phyloP scores from a whole-genome alignment of 2,888 invertebrate genomes.

The Scelioninae gen. 1 region DNA sequence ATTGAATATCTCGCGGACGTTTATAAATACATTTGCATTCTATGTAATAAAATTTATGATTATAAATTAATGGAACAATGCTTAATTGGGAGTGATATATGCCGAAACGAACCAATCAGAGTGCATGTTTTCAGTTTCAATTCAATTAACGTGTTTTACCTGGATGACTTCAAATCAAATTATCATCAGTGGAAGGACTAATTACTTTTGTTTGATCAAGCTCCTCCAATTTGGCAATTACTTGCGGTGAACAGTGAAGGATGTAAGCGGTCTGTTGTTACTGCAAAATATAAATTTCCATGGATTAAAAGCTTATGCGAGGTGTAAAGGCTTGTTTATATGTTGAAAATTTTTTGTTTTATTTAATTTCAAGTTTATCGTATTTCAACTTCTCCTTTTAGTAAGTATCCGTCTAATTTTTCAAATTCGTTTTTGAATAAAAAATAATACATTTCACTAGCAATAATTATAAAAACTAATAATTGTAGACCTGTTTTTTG shows the following conservation, averaged over 20 bases:
- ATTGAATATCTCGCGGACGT: slow-evolving; percentile 37
- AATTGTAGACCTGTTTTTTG: too few relatives aligned
- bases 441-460: too few relatives aligned
- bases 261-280: background rate
- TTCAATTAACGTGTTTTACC: slow-evolving; percentile 38
- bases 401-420: too few relatives aligned
- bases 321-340: background rate
- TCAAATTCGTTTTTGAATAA: too few relatives aligned
- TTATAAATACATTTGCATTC: slow-evolving; percentile 40
- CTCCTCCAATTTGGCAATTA: slow-evolving; percentile 9
- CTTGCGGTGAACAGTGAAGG: background rate
- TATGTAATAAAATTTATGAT: slow-evolving; percentile 48
- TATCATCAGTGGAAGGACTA: slow-evolving; percentile 13
- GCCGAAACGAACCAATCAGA: slow-evolving; percentile 15
- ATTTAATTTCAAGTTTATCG: too few relatives aligned
- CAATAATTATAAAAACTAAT: too few relatives aligned
- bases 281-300: background rate
- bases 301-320: background rate
- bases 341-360: too few relatives aligned
- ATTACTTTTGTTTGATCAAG: slow-evolving; percentile 27
- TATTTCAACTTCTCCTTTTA: too few relatives aligned
- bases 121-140: slow-evolving; percentile 44
- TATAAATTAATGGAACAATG: slow-evolving; percentile 47
- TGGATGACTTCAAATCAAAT: slow-evolving; percentile 38
- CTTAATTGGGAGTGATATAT: slow-evolving; percentile 35